phyloP scores from a whole-genome alignment of 2,888 invertebrate genomes.

The Trichacis sp. region DNA sequence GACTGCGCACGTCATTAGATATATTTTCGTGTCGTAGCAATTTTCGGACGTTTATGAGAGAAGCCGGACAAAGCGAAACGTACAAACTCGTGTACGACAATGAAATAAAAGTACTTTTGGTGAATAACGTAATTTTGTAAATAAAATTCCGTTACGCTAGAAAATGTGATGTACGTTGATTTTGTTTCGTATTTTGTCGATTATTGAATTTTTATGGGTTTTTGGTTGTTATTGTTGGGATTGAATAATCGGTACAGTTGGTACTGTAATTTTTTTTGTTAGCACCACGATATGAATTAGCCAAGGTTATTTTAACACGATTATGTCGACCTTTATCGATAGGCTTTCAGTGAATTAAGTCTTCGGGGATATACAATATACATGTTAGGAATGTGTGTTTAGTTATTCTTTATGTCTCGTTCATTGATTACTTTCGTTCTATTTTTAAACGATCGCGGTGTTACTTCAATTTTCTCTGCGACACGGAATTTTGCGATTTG shows the following conservation, averaged over 20 bases:
- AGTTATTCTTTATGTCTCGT: slow-evolving; percentile 31
- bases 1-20: slow-evolving; percentile 27
- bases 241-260: no score
- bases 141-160: no score
- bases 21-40: slow-evolving; percentile 28
- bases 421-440: not conserved
- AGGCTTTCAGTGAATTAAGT: slow-evolving; percentile 36
- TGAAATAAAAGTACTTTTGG: slow-evolving; percentile 8
- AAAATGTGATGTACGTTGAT: no score
- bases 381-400: slow-evolving; percentile 22
- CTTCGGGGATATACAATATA: slow-evolving; percentile 7
- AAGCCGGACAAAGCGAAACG: slow-evolving; percentile 15
- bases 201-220: no score
- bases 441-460: no score
- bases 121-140: no score
- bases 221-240: no score
- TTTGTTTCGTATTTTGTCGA: no score
- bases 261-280: no score
- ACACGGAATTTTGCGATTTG: not conserved
- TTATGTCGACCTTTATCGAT: slow-evolving; percentile 42
- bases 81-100: not conserved
- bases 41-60: slow-evolving; percentile 19
- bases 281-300: slow-evolving; percentile 35
- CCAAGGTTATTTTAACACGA: slow-evolving; percentile 42
- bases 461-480: no score